Base-by-base conservation (phyloP, 2,888 invertebrate genomes). In the Meteorus cinctellus region DNA sequence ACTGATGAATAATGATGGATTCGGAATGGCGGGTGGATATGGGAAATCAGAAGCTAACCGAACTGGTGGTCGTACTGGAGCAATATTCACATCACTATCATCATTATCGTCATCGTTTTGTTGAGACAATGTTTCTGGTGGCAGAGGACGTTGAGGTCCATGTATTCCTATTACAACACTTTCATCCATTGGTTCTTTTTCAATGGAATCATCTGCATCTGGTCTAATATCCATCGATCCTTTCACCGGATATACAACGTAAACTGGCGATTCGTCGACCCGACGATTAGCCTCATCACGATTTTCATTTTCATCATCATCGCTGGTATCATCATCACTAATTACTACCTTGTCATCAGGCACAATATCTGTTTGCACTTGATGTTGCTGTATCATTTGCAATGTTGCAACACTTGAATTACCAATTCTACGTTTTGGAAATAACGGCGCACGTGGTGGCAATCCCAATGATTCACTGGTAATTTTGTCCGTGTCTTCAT, bases 301-400 rank as follows among this genome's bases (percentile, higher is more conserved):
- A 51, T 29, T 48, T 8, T 75, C 79, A 0, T 76, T 70, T 19
- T 77, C 74, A 34, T 34, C 74, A 34, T 34, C 34, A 34, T 34
- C 34, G 34, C 24, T 24, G 24, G 10, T 81, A 36, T 77, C 77
- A 19, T 68, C 77, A 1, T 72, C 73, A 59, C 19, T 63, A 10
- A 71, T 62, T 60, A 80, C 70, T 5, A 82, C 83, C 1, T 81
- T 79, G 16, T 79, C 76, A 2, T 76, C 78, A 24, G 83, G 81
- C 1, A 73, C 78, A 16, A 59, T 68, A 4, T 77, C 76, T 79
- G 81, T 12, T 83, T 85, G 19, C 16, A 85, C 86, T 0, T 85
- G 86, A 6, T 86, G 89, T 69, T 90, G 89, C 83, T 94, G 94
- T 65, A 94, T 91, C 94, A 94, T 94, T 88, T 94, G 94, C 45